phyloP scores from a whole-genome alignment of 1,140 invertebrate species.

The Heliconius hewitsoni region DNA sequence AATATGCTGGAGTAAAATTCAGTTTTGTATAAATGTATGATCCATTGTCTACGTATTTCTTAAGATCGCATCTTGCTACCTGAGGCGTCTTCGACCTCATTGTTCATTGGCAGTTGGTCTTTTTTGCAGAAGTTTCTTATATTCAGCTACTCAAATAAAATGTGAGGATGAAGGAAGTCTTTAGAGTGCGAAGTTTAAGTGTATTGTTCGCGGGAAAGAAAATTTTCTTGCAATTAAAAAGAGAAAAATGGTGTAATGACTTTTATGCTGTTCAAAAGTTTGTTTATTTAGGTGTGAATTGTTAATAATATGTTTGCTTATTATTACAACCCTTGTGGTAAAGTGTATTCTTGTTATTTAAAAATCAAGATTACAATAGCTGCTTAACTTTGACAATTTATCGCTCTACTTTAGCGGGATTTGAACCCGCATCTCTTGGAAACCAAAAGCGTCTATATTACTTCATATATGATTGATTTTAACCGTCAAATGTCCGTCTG shows the following conservation, averaged over 20 bases:
- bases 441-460: background rate
- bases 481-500: background rate
- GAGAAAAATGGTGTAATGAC: background rate
- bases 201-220: conserved; percentile 17
- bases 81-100: conserved; percentile 66
- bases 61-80: conserved; percentile 77
- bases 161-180: conserved; percentile 25
- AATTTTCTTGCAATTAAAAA: conserved; percentile 16
- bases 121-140: conserved; percentile 53
- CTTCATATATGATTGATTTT: background rate
- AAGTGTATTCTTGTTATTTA: too few relatives aligned
- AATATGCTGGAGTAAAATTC: conserved; percentile 29
- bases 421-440: too few relatives aligned
- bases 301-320: too few relatives aligned
- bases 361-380: too few relatives aligned
- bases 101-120: conserved; percentile 56
- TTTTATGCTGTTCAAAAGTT: too few relatives aligned
- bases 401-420: background rate
- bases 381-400: background rate
- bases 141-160: conserved; percentile 34
- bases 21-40: conserved; percentile 27
- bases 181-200: conserved; percentile 24
- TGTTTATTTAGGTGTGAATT: background rate
- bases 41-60: conserved; percentile 50
- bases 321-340: too few relatives aligned